Base-by-base conservation (phyloP, 2,113 vertebrate species). In the Chlorocebus sabaeus region DNA sequence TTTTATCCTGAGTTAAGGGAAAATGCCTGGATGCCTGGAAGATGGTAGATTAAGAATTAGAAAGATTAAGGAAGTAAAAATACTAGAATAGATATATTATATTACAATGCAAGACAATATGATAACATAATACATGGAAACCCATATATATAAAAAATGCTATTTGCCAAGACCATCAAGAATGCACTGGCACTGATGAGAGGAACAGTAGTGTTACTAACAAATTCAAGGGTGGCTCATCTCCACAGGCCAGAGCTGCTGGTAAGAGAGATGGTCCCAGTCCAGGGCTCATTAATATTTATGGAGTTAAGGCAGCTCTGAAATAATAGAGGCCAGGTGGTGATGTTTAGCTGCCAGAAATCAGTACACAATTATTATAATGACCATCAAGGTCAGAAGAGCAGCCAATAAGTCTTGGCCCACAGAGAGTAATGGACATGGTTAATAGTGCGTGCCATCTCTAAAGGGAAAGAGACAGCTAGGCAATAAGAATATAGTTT, bases 321-420 rank as follows among this genome's bases (percentile, higher is more conserved):
- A 85, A 92, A 45, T 83, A 94, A 94, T 50, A 94, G 22, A 96
- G 75, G 52, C 73, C 84, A 94, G 85, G 94, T 96, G 79, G 73
- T 90, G 27, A 59, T 43, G 72, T 79, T 97, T 82, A 92, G 82
- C 57, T 83, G 84, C 84, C 73, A 97, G 80, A 94, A 94, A 94
- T 43, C 57, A 97, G 45, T 50, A 55, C 10, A 61, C 57, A 96
- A 97, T 97, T 80, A 83, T 86, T n/a, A 55, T 72, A 85, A 95
- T 89, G 57, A 93, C 59, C 68, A 67, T 50, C 67, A 96, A 97
- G 89, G 73, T 92, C 94, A 94, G 25, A 82, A 52, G 25, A 38
- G 52, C 50, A 86, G 57, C 25, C 92, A 94, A 90, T 80, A 90
- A 67, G 67, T 45, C 67, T 90, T 82, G 79, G 92, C 57, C 72